Conservation (phyloP, 2,888 invertebrate genomes). For the Polia nebulosa region DNA sequence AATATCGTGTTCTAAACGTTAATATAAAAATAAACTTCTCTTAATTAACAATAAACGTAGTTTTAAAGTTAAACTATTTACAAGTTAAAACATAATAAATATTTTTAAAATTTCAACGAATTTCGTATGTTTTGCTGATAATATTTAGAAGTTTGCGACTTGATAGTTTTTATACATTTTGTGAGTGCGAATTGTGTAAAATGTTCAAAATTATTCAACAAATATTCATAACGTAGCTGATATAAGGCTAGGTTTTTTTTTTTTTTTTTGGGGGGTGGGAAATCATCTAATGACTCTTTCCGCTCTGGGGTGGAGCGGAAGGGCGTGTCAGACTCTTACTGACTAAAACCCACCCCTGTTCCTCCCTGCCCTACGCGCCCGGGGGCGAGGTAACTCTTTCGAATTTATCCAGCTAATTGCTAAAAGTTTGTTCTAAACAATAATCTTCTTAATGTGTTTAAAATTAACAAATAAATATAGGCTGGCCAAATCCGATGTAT, state of each 20-base stretch:
- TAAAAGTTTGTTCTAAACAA: constrained; percentile 12
- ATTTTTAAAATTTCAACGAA: constrained; percentile 42
- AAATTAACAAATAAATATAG: not conserved
- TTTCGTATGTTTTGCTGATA: constrained; percentile 17
- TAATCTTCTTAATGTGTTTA: not conserved
- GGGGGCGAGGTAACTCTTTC: too few relatives aligned
- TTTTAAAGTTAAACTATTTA: constrained; percentile 59
- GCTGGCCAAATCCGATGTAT: too few relatives aligned
- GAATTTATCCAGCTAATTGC: too few relatives aligned
- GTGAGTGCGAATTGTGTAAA: not conserved
- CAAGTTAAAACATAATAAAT: constrained; percentile 54
- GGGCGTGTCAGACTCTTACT: too few relatives aligned
- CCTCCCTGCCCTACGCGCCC: too few relatives aligned
- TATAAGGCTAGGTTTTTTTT: constrained; percentile 13
- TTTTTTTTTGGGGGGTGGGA: too few relatives aligned
- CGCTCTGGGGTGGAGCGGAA: too few relatives aligned
- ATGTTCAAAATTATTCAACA: not conserved
- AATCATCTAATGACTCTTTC: too few relatives aligned
- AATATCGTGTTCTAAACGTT: constrained; percentile 70
- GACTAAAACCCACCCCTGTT: too few relatives aligned
- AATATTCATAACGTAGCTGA: constrained; percentile 10
- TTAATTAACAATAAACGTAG: constrained; percentile 59
- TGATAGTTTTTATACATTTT: not conserved
- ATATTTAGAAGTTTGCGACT: constrained; percentile 1
- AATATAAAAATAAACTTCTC: constrained; percentile 72